Percentiles rank a stretch among this genome's conserved stretches.
These are phyloP conservation scores for Coecobrya sp. DNA, from an alignment of 2,888 invertebrate genomes.

Conservation along the genomic window DNA sequence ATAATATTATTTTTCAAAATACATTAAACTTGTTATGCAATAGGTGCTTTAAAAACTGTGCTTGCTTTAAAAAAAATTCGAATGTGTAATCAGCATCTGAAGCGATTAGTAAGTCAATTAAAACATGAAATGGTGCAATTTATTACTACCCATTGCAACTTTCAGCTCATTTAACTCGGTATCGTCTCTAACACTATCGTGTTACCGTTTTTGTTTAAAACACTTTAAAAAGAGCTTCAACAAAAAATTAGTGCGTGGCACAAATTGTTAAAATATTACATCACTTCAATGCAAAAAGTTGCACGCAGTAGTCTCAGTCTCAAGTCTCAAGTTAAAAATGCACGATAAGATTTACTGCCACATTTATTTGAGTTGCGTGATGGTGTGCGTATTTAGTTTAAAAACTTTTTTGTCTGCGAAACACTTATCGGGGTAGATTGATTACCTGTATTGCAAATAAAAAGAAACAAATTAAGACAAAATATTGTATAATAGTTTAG, in stretches of 20 bases:
- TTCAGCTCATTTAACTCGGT: not conserved
- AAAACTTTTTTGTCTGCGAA: not conserved
- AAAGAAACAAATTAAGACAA: slow-evolving; percentile 16
- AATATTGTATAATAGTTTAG: not conserved
- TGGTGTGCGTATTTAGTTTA: not conserved
- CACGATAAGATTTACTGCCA: slow-evolving; percentile 1
- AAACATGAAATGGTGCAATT: not conserved
- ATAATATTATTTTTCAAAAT: not conserved
- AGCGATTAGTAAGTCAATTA: not conserved
- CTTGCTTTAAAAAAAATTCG: not conserved
- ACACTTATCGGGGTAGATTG: not conserved
- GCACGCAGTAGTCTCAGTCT: not conserved
- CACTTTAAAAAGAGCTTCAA: not conserved
- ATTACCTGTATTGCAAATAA: not conserved
- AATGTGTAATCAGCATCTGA: not conserved
- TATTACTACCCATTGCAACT: not conserved
- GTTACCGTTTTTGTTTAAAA: not conserved
- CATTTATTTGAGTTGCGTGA: slow-evolving; percentile 27
- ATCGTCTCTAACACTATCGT: not conserved
- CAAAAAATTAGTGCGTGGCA: slow-evolving; percentile 9
- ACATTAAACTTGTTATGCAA: slow-evolving; percentile 12
- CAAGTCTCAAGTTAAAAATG: not conserved
- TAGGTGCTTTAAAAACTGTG: not conserved
- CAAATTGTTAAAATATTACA: not conserved
- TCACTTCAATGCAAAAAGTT: not conserved